phyloP scores from a whole-genome alignment of 1,140 invertebrate species.

The Anastrepha ludens region DNA sequence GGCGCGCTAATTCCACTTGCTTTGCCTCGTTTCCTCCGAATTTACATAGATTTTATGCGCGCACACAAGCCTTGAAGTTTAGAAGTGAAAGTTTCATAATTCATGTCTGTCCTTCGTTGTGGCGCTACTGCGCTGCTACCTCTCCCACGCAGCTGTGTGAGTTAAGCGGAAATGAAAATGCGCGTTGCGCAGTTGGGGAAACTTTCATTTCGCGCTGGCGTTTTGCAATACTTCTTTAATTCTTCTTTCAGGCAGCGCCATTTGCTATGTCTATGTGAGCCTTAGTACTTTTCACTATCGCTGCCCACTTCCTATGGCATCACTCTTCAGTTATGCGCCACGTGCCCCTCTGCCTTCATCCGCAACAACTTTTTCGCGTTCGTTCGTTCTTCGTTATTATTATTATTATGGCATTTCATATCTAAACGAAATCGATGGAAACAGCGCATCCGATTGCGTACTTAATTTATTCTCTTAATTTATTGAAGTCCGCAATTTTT shows the following conservation, averaged over 20 bases:
- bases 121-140: background rate
- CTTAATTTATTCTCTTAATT: conserved; percentile 48
- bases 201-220: background rate
- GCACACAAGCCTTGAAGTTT: conserved; percentile 30
- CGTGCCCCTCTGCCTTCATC: background rate
- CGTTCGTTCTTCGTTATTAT: conserved; percentile 34
- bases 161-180: conserved; percentile 20
- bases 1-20: conserved; percentile 41
- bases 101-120: conserved; percentile 17
- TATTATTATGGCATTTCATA: conserved; percentile 29
- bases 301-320: background rate
- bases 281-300: background rate
- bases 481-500: conserved; percentile 4
- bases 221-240: conserved; percentile 14
- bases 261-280: background rate
- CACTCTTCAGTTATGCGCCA: background rate
- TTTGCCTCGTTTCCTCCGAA: conserved; percentile 29
- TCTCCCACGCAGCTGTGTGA: background rate
- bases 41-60: conserved; percentile 29
- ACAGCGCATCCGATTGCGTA: conserved; percentile 16
- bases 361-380: background rate
- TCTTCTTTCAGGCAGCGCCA: background rate
- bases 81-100: conserved; percentile 51
- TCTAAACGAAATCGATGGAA: conserved; percentile 26
- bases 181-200: background rate